Conservation (phyloP, 2,113 vertebrate genomes). For the Thalassarche chlororhynchos region DNA sequence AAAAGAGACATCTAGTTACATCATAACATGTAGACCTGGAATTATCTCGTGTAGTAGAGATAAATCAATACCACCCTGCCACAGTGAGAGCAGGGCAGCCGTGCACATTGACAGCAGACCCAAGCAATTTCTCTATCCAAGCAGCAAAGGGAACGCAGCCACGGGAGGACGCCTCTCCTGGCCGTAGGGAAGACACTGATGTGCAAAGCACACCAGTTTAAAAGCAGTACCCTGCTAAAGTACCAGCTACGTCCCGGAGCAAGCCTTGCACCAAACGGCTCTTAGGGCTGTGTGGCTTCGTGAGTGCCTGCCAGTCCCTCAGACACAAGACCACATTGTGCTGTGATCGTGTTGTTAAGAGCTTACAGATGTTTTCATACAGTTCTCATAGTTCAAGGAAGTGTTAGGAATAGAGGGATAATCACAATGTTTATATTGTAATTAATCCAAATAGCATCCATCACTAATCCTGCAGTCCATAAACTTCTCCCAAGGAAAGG, state of each 20-base stretch:
- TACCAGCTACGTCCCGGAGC: background rate
- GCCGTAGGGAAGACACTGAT: accelerated
- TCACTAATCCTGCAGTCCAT: background rate
- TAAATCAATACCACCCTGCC: background rate
- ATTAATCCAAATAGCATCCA: background rate
- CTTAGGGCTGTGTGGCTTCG: accelerated
- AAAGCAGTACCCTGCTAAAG: background rate
- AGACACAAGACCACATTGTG: background rate
- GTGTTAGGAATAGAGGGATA: background rate
- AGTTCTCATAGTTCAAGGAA: background rate
- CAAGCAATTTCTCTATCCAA: background rate
- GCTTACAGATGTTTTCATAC: background rate
- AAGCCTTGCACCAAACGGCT: background rate
- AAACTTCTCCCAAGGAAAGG: background rate
- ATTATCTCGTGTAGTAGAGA: background rate
- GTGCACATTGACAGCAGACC: background rate
- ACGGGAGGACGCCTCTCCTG: accelerated
- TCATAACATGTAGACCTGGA: background rate
- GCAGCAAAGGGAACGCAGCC: background rate
- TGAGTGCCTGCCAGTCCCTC: background rate
- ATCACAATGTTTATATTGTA: background rate
- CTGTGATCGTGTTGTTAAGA: background rate
- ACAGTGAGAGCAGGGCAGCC: background rate
- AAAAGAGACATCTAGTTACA: background rate
- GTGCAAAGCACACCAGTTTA: background rate